Evolutionary conservation across 2,797 vertebrate species (phyloP).

Genomic region (Sebastolobus altivelis): DNA sequence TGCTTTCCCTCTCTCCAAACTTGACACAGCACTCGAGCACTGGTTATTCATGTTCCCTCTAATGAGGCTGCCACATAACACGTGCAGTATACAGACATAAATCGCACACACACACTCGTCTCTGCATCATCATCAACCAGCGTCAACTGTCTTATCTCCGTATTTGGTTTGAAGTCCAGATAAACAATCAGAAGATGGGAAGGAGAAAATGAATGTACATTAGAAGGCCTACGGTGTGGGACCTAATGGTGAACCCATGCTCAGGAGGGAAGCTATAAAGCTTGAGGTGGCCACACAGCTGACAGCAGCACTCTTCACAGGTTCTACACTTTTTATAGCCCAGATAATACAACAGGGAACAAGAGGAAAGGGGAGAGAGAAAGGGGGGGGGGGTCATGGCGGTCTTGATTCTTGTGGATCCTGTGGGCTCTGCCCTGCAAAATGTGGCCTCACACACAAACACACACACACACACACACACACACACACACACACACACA

Average conservation of each 20-base stretch:
- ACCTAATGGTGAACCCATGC: conserved; percentile 21
- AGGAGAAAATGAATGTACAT: neutral
- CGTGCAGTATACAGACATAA: conserved; percentile 11
- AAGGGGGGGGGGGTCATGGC: conserved; percentile 9
- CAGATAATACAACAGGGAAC: conserved; percentile 27
- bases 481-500: conserved; percentile 27
- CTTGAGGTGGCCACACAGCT: conserved; percentile 46
- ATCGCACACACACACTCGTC: neutral
- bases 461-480: conserved; percentile 25
- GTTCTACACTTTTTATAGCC: conserved; percentile 40
- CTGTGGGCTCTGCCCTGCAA: conserved; percentile 47
- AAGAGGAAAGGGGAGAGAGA: conserved; percentile 1
- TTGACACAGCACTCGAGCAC: conserved; percentile 37
- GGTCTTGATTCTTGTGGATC: conserved; percentile 47
- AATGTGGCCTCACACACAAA: conserved; percentile 17
- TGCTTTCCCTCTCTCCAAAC: conserved; percentile 43
- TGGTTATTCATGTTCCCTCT: conserved; percentile 38
- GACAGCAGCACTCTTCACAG: conserved; percentile 43
- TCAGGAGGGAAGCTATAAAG: conserved; percentile 21
- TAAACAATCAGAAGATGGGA: conserved; percentile 3
- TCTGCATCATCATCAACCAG: conserved; percentile 12
- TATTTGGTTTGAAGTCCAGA: conserved; percentile 10
- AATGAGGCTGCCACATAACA: conserved; percentile 31
- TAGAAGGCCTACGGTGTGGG: neutral
- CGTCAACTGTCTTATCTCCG: neutral